phyloP scores from a whole-genome alignment of 1,140 invertebrate genomes.

The Drosophila prosaltans region DNA sequence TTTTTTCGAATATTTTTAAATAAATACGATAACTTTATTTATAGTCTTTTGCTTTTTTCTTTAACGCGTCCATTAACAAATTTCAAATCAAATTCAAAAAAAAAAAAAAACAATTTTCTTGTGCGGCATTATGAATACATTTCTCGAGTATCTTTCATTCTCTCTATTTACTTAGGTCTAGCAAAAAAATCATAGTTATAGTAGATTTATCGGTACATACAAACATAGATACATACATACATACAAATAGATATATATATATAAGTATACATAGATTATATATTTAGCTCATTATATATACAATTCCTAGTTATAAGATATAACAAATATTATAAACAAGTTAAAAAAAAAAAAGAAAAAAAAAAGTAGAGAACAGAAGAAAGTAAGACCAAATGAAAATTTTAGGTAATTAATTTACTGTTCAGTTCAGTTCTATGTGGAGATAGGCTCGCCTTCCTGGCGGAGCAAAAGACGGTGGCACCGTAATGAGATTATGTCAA shows the following conservation, averaged over 20 bases:
- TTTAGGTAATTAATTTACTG: background rate
- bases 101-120: constrained; percentile 47
- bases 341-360: background rate
- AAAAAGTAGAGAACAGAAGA: background rate
- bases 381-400: background rate
- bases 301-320: constrained; percentile 6
- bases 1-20: constrained; percentile 34
- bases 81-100: constrained; percentile 44
- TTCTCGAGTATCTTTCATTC: constrained; percentile 14
- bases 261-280: constrained; percentile 31
- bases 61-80: constrained; percentile 48
- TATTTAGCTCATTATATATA: constrained; percentile 14
- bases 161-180: constrained; percentile 38
- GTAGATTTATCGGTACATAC: constrained; percentile 19
- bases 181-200: constrained; percentile 43
- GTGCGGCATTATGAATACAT: constrained; percentile 37
- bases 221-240: constrained; percentile 12
- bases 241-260: background rate
- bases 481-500: constrained; percentile 68
- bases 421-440: constrained; percentile 69
- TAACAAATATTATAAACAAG: constrained; percentile 9
- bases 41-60: constrained; percentile 58
- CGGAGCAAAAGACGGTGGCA: constrained; percentile 16
- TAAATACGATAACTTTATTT: constrained; percentile 78
- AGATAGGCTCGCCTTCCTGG: constrained; percentile 37